Base-by-base conservation (phyloP, 2,113 vertebrate species). In the Leptocoma aspasia region DNA sequence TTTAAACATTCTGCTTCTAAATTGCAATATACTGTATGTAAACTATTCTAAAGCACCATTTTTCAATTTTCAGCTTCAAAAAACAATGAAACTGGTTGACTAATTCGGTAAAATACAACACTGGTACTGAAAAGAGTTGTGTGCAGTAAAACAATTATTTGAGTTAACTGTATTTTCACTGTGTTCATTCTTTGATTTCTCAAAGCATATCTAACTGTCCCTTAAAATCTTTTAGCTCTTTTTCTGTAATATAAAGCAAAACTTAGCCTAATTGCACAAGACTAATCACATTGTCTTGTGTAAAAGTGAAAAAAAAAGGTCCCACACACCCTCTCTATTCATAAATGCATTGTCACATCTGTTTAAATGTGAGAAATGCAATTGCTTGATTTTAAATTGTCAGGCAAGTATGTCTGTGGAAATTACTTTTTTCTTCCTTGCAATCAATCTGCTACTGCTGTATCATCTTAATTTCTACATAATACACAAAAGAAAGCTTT, bases 1-100 rank as follows among this genome's bases (percentile, higher is more conserved):
- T 94, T 97, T 96, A 97, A 97, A 97, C 96, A 90, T 53, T 92
- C 96, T 96, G 94, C 96, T 98, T 93, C 96, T 97, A 97, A 97
- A 97, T 94, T 94, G 96, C 94, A 96, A 79, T 64, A 75, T 54
- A 26, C 60, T 95, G 12, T 94, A 49, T 61, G 11, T 56, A 56
- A 75, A 87, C 11, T 82, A 76, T 65, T 91, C 70, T 94, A 69
- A 89, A 82, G 33, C 89, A 72, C 33, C 33, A 31, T 80, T 95
- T 96, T 86, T 87, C 78, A 72, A 54, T 61, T 89, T 94, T 75
- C 84, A 91, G 53, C 84, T 84, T 94, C 70, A 92, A 85, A 94
- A 89, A n/a, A 0, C 84, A 85, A 15, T 75, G 49, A 94, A 87
- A 87, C 23, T 85, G 53, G 81, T 86, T 92, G 73, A 92, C 93